Conservation (phyloP, 92 coral and sea anemone species). For the Metridium senile region DNA sequence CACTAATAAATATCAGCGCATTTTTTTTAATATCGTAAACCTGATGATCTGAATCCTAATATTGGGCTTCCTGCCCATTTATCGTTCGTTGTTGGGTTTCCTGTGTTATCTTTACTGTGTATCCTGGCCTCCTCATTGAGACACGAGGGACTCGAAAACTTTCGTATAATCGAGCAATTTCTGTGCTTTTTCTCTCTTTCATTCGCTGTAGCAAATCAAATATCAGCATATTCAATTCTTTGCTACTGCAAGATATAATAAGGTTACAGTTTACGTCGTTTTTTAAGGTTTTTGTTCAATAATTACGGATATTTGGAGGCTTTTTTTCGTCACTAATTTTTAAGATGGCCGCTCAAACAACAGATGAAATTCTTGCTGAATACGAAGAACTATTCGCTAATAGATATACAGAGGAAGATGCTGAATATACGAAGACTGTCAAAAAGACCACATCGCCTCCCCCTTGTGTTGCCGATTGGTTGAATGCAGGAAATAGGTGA, state of each 20-base stretch:
- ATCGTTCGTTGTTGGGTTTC: too few species aligned
- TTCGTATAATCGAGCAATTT: background rate
- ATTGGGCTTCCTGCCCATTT: too few species aligned
- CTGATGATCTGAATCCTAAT: too few species aligned
- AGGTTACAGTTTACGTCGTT: background rate
- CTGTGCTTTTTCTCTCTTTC: background rate
- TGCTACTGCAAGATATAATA: background rate
- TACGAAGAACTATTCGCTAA: constrained; percentile 89
- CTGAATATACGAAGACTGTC: constrained; percentile 79
- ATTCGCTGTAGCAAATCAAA: background rate
- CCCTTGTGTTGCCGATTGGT: constrained; percentile 90
- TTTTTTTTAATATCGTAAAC: too few species aligned
- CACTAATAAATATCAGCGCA: too few species aligned
- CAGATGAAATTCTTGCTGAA: constrained; percentile 75
- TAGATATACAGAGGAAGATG: constrained; percentile 88
- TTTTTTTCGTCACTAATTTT: background rate
- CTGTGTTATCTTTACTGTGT: background rate
- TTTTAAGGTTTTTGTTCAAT: background rate
- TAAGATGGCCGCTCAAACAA: constrained; percentile 63
- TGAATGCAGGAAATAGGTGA: constrained; percentile 66
- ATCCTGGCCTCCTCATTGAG: constrained; percentile 12
- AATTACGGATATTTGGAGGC: too few species aligned
- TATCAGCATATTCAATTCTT: background rate
- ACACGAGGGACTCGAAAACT: constrained; percentile 23
- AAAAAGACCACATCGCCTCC: constrained; percentile 67